Base-by-base conservation (phyloP, 2,797 vertebrate genomes). In the Notamacropus eugenii region DNA sequence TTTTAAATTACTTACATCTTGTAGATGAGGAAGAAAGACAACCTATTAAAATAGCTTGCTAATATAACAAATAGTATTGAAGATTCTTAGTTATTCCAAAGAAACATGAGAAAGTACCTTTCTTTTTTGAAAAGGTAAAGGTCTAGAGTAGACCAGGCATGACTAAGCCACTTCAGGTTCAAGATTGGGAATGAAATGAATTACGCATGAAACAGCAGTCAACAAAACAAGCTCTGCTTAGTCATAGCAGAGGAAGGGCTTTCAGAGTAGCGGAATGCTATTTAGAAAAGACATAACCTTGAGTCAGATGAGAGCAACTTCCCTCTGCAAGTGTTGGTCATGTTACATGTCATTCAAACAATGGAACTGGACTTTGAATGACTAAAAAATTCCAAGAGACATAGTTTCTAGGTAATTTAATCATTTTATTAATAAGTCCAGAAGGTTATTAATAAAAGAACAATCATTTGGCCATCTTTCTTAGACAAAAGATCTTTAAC, bases 41-140 rank as follows among this genome's bases (percentile, higher is more conserved):
- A 92, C 46, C 91, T 97, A 94, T 90, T 19, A 54, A 93, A 74
- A 74, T 22, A 74, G 1, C n/a, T 67, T 67, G 82, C 11, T 93
- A 40, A 16, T 67, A 74, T 96, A 94, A 91, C 24, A 2, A 31
- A 94, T 54, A 91, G 12, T 90, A 97, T 31, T 92, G n/a, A 94
- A 54, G 67, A 31, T 13, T 62, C n/a, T 40, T 74, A 40, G 16
- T 74, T 74, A 74, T 74, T 74, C 14, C 67, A 74, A 40, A 74
- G n/a, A 74, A n/a, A 74, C 9, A n/a, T 40, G 16, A 74, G n/a
- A 74, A 74, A 19, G n/a, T 74, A 8, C 34, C 19, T 74, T 67
- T 67, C 34, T 67, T 74, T n/a, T 40, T 40, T 22, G 1, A 16
- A 74, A 31, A 74, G n/a, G n/a, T 40, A 74, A n/a, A 40, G 14